Evolutionary conservation across 2,888 invertebrate species (phyloP).

Genomic region (Creontiades dilutus): DNA sequence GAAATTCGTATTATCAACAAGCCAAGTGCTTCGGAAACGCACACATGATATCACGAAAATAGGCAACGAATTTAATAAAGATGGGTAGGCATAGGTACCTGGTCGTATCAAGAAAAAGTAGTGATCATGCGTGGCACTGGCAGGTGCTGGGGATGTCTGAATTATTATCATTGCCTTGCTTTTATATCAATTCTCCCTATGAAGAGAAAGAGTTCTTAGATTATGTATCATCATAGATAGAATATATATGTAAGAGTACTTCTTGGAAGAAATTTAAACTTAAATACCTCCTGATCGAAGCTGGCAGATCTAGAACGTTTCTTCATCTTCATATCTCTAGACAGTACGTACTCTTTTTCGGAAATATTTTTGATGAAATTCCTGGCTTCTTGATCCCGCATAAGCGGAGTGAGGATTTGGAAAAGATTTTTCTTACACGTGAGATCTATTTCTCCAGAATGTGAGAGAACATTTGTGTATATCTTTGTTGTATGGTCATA

Average conservation of each 20-base stretch:
- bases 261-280: no score
- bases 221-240: no score
- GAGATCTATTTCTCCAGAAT: constrained; percentile 72
- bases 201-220: constrained; percentile 37
- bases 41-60: no score
- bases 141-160: constrained; percentile 5
- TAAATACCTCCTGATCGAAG: constrained; percentile 63
- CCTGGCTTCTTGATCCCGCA: constrained; percentile 74
- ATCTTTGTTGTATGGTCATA: constrained; percentile 79
- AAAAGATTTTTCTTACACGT: constrained; percentile 73
- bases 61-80: no score
- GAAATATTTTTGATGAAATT: constrained; percentile 64
- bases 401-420: constrained; percentile 74
- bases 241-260: no score
- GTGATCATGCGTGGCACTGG: neutral
- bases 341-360: constrained; percentile 67
- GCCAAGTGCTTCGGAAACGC: no score
- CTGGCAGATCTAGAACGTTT: constrained; percentile 64
- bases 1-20: no score
- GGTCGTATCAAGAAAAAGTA: constrained; percentile 15
- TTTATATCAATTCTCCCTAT: constrained; percentile 41
- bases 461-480: constrained; percentile 78
- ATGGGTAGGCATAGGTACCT: neutral
- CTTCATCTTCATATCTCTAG: constrained; percentile 63
- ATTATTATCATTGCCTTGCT: neutral